Conservation (phyloP, 2,888 invertebrate species). For the Tenthredo distinguenda region DNA sequence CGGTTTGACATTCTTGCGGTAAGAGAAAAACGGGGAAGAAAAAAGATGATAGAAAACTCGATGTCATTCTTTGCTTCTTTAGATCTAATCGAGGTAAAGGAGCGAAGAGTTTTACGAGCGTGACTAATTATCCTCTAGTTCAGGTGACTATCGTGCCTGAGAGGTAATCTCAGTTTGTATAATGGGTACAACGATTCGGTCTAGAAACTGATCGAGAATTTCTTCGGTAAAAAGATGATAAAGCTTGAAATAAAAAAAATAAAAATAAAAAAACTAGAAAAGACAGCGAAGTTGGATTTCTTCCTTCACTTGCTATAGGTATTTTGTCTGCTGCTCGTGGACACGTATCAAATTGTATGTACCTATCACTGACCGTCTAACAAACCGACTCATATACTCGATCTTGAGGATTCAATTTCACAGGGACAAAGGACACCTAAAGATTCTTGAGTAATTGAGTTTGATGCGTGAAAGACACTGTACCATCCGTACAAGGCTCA, state of each 20-base stretch:
- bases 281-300: conserved; percentile 8
- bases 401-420: conserved; percentile 8
- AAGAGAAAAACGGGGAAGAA: background rate
- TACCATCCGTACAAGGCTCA: background rate
- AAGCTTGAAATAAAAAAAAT: background rate
- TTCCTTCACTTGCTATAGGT: background rate
- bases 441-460: conserved; percentile 33
- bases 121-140: conserved; percentile 22
- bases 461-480: conserved; percentile 21
- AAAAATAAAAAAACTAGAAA: conserved; percentile 20
- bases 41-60: background rate
- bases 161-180: conserved; percentile 35
- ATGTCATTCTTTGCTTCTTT: conserved; percentile 7
- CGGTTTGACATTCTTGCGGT: conserved; percentile 4
- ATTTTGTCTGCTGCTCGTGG: conserved; percentile 9
- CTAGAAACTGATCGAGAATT: conserved; percentile 35
- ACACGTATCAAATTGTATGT: conserved; percentile 29
- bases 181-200: conserved; percentile 40
- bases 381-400: conserved; percentile 2
- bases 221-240: conserved; percentile 31
- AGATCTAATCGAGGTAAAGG: conserved; percentile 6
- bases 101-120: conserved; percentile 29
- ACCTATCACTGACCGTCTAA: background rate
- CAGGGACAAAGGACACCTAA: conserved; percentile 2
- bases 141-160: background rate